Evolutionary conservation across 2,113 vertebrate genomes (phyloP).

Genomic region (Phyllopteryx taeniolatus): DNA sequence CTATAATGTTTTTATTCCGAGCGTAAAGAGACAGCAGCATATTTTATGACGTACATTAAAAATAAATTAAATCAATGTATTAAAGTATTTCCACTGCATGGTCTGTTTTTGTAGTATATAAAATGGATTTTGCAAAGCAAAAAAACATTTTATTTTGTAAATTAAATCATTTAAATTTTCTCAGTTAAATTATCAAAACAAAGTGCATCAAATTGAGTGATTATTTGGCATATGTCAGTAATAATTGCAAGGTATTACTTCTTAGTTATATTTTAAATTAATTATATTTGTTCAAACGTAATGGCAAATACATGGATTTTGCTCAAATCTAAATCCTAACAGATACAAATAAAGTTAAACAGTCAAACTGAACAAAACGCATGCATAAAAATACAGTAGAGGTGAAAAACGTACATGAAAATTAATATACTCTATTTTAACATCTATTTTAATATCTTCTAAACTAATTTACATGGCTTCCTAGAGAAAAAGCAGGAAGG

Average conservation of each 20-base stretch:
- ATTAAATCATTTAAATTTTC: background rate
- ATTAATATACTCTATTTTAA: background rate
- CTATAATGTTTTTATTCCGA: slow-evolving; percentile 5
- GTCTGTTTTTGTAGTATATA: background rate
- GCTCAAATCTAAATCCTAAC: background rate
- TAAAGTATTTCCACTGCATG: background rate
- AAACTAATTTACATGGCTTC: background rate
- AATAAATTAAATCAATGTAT: background rate
- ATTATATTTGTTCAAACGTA: background rate
- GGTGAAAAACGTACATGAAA: background rate
- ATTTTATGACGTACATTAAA: background rate
- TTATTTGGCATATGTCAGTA: background rate
- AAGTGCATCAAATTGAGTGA: background rate
- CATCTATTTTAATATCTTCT: background rate
- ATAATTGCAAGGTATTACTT: background rate
- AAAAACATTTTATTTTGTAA: background rate
- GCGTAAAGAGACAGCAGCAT: background rate
- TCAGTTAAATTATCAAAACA: background rate
- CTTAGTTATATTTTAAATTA: background rate
- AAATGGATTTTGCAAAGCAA: background rate
- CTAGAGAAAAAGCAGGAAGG: too few species aligned
- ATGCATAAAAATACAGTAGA: background rate
- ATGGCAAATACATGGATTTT: background rate
- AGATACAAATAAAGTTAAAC: too few species aligned
- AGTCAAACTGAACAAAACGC: background rate